Evolutionary conservation across 2,113 vertebrate genomes (phyloP).

Genomic region (Pteropus alecto): DNA sequence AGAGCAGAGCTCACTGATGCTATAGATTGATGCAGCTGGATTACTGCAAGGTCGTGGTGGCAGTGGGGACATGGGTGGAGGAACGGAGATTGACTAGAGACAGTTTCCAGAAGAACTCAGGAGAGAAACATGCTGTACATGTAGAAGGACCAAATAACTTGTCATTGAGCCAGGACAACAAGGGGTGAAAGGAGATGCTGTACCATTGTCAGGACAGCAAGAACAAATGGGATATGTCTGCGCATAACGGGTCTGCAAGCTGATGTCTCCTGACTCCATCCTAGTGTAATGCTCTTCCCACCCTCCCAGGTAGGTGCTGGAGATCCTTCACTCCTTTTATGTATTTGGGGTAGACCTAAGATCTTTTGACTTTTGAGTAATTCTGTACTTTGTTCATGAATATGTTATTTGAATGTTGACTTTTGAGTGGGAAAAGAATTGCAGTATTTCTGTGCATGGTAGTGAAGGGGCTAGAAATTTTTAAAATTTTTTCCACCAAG

Average conservation of each 20-base stretch:
- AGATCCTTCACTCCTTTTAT: not conserved
- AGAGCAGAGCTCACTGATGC: rapidly evolving
- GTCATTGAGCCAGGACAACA: not conserved
- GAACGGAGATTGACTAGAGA: not conserved
- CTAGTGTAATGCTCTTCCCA: not conserved
- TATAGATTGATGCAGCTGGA: not conserved
- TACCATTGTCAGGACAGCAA: not conserved
- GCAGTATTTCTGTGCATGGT: not conserved
- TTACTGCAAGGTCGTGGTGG: not conserved
- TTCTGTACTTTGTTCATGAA: not conserved
- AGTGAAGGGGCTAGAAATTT: not conserved
- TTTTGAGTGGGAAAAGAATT: not conserved
- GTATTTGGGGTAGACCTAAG: not conserved
- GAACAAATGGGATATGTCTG: not conserved
- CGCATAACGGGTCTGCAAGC: too few relatives aligned
- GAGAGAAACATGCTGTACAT: not conserved
- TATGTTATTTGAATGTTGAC: not conserved
- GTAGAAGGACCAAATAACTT: not conserved
- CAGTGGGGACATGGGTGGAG: not conserved
- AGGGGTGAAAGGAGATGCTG: not conserved
- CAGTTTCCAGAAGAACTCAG: not conserved
- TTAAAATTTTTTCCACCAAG: not conserved
- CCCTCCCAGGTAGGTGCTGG: not conserved
- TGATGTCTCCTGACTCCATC: not conserved
- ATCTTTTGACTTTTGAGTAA: not conserved